These are phyloP conservation scores for Odontamblyopus rebecca DNA, from an alignment of 2,797 vertebrate genomes.

Conservation along the genomic window DNA sequence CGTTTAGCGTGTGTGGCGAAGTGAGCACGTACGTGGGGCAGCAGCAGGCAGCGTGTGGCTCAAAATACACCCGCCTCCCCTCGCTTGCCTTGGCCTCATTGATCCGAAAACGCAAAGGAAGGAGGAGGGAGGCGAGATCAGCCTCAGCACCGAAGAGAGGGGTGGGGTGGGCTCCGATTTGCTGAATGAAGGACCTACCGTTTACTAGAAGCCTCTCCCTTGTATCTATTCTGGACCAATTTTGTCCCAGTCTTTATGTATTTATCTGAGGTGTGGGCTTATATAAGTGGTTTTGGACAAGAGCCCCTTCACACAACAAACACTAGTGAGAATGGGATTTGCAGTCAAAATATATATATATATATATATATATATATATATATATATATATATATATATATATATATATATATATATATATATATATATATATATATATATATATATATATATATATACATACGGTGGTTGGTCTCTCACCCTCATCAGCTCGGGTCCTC, in stretches of 20 bases:
- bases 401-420: no score
- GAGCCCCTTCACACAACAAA: background rate
- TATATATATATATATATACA: no score
- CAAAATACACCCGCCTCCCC: slow-evolving; percentile 50
- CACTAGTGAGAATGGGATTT: background rate
- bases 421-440: no score
- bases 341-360: no score
- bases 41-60: slow-evolving; percentile 49
- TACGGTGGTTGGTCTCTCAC: no score
- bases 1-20: slow-evolving; percentile 19
- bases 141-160: slow-evolving; percentile 24
- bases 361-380: no score
- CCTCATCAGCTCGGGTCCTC: no score
- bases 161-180: background rate
- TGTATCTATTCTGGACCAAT: slow-evolving; percentile 27
- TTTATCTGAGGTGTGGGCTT: slow-evolving; percentile 28
- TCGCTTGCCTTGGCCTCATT: slow-evolving; percentile 57
- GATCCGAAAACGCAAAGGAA: slow-evolving; percentile 57
- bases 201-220: slow-evolving; percentile 23
- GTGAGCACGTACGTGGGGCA: slow-evolving; percentile 56
- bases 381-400: no score
- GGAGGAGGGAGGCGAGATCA: slow-evolving; percentile 49
- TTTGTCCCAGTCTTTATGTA: slow-evolving; percentile 14
- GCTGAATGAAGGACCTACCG: slow-evolving; percentile 16
- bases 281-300: slow-evolving; percentile 38